Evolutionary conservation across 2,888 invertebrate genomes (phyloP), one percentile per base, ranked within the genome.

Genomic region (Erynnis tages): DNA sequence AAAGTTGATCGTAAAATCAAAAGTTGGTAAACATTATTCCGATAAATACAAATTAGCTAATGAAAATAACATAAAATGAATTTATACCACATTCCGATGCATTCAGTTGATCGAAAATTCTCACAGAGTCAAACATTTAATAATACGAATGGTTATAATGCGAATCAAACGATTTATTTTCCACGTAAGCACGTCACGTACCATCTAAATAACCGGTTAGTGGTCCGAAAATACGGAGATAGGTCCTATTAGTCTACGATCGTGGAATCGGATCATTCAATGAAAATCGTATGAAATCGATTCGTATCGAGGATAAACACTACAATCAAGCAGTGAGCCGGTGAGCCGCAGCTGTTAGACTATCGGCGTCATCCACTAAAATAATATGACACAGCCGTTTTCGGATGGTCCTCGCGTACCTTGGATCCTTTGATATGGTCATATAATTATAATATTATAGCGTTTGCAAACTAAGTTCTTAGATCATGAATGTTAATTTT

Each of bases 381-480:
- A 87, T 87, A 87, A 87, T 88, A 88, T 88, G 89, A 88, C 88
- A 87, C 80, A 88, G 88, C 87, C 86, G 66, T 63, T 88, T 89
- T 86, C 76, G 79, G 80, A 76, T 79, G 76, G 76, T 74, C 76
- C 73, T 69, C 73, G 71, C 67, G 72, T 69, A 71, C 72, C 78
- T 76, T 50, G 54, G 43, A 60, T 57, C 58, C 61, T 57, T 65
- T 55, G 55, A 60, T 59, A 60, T 60, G 73, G 72, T 76, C 74
- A 60, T 63, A 69, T 76, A 77, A 82, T 85, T 85, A 70, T 73
- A 66, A 62, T 53, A 45, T 40, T 27, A 78, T 80, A 85, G 52
- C 47, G 79, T 62, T 50, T 54, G 78, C 84, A 86, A 53, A 17
- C 29, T 23, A 48, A 23, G 10, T 21, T 38, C 1, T 16, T 19